phyloP scores from a whole-genome alignment of 2,888 invertebrate species.

The Phengaris arion region DNA sequence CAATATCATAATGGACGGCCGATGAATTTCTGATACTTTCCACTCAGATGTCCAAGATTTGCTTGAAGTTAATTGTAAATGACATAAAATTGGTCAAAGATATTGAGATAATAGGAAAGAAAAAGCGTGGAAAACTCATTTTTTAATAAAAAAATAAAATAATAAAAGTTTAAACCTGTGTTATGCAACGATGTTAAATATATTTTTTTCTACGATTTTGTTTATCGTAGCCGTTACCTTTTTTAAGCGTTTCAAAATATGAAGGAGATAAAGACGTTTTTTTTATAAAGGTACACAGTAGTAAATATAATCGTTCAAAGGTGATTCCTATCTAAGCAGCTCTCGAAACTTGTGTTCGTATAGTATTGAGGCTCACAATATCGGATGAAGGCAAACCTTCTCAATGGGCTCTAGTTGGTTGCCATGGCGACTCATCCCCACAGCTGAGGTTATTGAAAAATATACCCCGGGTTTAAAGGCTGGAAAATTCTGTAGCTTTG shows the following conservation, averaged over 20 bases:
- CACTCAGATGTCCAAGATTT: neutral
- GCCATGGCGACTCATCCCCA: slow-evolving; percentile 64
- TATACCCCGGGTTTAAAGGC: slow-evolving; percentile 42
- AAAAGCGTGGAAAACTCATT: no score
- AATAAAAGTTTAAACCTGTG: neutral
- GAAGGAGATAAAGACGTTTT: neutral
- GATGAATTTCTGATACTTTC: neutral
- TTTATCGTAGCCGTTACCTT: neutral
- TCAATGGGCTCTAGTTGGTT: slow-evolving; percentile 65
- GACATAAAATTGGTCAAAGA: neutral
- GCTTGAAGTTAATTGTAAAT: neutral
- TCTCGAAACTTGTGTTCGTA: slow-evolving; percentile 55
- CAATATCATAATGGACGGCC: slow-evolving; percentile 23
- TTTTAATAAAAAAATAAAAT: no score
- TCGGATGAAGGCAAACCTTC: slow-evolving; percentile 67
- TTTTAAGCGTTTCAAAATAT: slow-evolving; percentile 19
- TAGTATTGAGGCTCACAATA: slow-evolving; percentile 69
- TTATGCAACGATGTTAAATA: neutral
- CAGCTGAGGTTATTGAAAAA: slow-evolving; percentile 45
- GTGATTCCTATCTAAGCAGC: slow-evolving; percentile 58
- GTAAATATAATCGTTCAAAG: slow-evolving; percentile 44
- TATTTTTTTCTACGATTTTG: slow-evolving; percentile 8
- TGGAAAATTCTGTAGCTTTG: slow-evolving; percentile 44
- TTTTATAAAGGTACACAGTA: slow-evolving; percentile 31
- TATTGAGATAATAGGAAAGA: no score